Percentiles rank a stretch among this genome's conserved stretches.
Evolutionary conservation across 2,797 vertebrate genomes (phyloP).

Genomic region (Halcyon chelicuti): DNA sequence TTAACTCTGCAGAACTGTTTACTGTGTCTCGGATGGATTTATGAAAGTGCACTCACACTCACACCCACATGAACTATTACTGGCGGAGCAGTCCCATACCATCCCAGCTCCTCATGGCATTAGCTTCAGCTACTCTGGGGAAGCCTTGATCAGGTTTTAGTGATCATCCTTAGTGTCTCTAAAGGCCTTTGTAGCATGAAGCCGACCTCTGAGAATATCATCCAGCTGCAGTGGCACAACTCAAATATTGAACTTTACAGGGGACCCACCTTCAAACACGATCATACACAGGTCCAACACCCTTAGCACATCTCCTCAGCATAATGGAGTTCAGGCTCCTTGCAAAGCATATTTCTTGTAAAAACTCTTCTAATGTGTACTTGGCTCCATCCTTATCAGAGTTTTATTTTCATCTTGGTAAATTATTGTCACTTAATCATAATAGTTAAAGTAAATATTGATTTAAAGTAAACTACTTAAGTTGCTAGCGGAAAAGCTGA

Average conservation of each 20-base stretch:
- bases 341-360: neutral
- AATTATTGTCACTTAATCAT: slow-evolving; percentile 26
- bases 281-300: neutral
- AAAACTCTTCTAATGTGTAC: neutral
- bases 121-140: neutral
- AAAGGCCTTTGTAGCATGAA: neutral
- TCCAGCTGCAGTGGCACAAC: neutral
- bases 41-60: neutral
- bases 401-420: neutral
- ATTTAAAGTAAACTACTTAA: neutral
- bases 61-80: neutral
- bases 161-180: neutral
- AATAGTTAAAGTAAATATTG: slow-evolving; percentile 46
- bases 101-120: neutral
- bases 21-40: neutral
- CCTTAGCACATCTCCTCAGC: neutral
- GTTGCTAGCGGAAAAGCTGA: neutral
- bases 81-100: neutral
- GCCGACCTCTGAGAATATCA: neutral
- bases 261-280: neutral
- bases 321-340: neutral
- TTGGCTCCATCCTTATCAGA: slow-evolving; percentile 9
- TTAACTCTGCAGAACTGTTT: neutral
- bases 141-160: neutral
- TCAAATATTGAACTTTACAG: neutral